Evolutionary conservation across 2,888 invertebrate genomes (phyloP), one percentile per base, ranked within the genome.

Genomic region (Hirudinaria manillensis): DNA sequence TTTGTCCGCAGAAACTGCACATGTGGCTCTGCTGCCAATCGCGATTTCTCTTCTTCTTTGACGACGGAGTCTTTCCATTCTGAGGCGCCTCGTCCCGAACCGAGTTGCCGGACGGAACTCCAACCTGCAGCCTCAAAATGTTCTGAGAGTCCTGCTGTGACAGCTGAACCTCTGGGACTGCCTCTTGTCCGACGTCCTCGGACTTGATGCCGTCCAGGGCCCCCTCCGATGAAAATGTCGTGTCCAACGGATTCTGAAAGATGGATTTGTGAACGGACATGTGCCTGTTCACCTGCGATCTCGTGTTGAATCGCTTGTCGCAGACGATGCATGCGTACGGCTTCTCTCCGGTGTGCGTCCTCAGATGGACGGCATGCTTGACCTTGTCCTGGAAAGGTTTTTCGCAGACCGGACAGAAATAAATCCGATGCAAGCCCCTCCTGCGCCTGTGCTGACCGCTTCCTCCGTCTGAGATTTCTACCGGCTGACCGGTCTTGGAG

Each of bases 291-390:
- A 73, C 73, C n/a, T 73, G 73, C 1, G 73, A 73, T 16, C 73
- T 51, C 19, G 73, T 73, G 75, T 71, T 72, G 66, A 75, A 75
- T 13, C 72, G 75, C 24, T 75, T 75, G 72, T 75, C 75, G 51
- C 75, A 75, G 75, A 72, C 55, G 72, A 75, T 66, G 71, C 75
- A 75, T 24, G 72, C 32, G 53, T 75, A 70, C 19, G 75, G 75
- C 32, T 75, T 75, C 45, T 75, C 75, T n/a, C 75, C 75, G 0
- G 75, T 75, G 75, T 75, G 75, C 0, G 75, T 75, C 32, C 75
- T 68, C 38, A 75, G 66, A 66, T 75, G 75, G 13, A 73, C 73
- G 21, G 61, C 73, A 36, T 73, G 73, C 56, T 73, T 73, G n/a
- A 73, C 73, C 38, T 73, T 56, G 32, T 73, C 73, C n/a, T 55